phyloP scores from a whole-genome alignment of 2,113 vertebrate genomes.

The Upupa epops region DNA sequence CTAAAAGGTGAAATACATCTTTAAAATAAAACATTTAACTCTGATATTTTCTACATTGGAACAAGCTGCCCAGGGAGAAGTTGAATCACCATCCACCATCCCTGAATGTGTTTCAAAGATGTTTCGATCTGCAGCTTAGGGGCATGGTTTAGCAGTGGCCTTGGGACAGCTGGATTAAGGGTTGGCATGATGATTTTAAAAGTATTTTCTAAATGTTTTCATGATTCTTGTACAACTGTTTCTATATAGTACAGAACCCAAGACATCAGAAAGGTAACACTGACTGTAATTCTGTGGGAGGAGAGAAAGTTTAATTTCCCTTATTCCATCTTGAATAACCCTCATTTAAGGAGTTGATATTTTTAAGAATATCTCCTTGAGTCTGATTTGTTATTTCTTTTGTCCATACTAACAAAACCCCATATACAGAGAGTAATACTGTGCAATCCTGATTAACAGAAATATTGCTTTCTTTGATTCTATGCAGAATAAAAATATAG shows the following conservation, averaged over 20 bases:
- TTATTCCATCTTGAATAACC: background rate
- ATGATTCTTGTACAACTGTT: background rate
- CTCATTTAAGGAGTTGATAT: background rate
- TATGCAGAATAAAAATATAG: background rate
- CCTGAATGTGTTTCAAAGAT: too few species aligned
- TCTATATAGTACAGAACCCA: background rate
- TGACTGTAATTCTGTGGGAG: background rate
- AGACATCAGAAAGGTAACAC: background rate
- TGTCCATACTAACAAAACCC: background rate
- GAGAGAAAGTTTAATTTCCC: background rate
- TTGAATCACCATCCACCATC: too few species aligned
- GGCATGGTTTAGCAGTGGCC: too few species aligned
- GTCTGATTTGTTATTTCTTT: background rate
- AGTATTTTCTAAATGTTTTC: too few species aligned
- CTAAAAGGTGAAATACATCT: background rate
- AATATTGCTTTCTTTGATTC: background rate
- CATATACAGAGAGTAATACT: background rate
- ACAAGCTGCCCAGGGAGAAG: too few species aligned
- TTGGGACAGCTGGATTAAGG: too few species aligned
- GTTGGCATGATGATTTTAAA: too few species aligned
- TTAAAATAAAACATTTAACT: background rate
- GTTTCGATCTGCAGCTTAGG: too few species aligned
- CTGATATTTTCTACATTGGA: background rate
- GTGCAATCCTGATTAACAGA: background rate
- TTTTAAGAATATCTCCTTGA: background rate